phyloP scores from a whole-genome alignment of 2,113 vertebrate species.

The Rhinogobius similis region DNA sequence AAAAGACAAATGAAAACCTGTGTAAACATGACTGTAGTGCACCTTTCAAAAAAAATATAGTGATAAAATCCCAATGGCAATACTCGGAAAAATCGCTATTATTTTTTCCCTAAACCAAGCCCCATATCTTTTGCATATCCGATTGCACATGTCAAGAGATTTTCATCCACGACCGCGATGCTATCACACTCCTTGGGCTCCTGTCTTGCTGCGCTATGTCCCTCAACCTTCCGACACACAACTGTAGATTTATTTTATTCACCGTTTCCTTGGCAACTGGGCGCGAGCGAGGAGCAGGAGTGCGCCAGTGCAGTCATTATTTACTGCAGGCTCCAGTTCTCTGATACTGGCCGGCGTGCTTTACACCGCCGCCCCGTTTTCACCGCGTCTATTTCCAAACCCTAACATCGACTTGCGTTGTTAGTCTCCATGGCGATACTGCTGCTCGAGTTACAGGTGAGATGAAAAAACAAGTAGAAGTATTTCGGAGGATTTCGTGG shows the following conservation, averaged over 20 bases:
- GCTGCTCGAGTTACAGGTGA: conserved; percentile 15
- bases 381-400: conserved; percentile 58
- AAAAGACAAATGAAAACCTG: no score
- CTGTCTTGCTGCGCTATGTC: conserved; percentile 34
- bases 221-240: conserved; percentile 63
- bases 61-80: no score
- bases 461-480: neutral
- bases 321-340: conserved; percentile 66
- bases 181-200: conserved; percentile 31
- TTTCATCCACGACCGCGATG: neutral
- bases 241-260: conserved; percentile 69
- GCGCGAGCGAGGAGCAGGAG: conserved; percentile 66
- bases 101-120: neutral
- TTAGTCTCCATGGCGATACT: conserved; percentile 79
- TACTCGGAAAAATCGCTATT: no score
- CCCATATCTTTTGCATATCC: neutral
- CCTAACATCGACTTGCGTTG: conserved; percentile 70
- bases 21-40: no score
- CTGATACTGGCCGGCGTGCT: conserved; percentile 70
- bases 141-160: conserved; percentile 11
- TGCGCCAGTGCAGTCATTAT: conserved; percentile 67
- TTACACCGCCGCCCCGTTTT: conserved; percentile 55
- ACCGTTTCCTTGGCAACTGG: conserved; percentile 80
- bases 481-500: neutral
- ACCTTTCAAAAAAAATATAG: no score